A percentile compares a stretch with the other conserved stretches of the same genome.
phyloP scores from a whole-genome alignment of 2,113 vertebrate genomes.

The Apodemus speciosus region DNA sequence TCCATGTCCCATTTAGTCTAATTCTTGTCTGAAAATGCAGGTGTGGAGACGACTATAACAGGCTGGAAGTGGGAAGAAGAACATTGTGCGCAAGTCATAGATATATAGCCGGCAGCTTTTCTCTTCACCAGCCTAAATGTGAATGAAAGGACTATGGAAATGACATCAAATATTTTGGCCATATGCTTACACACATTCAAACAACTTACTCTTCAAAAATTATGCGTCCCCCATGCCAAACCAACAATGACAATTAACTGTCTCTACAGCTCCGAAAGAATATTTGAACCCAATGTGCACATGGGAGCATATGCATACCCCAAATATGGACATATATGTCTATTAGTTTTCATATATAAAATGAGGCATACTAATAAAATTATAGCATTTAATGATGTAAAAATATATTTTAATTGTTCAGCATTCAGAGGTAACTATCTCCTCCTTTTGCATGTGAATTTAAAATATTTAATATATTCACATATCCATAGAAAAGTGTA shows the following conservation, averaged over 20 bases:
- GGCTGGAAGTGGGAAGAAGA: neutral
- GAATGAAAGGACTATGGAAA: neutral
- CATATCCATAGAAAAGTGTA: neutral
- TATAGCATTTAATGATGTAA: neutral
- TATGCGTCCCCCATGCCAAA: neutral
- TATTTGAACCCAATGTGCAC: neutral
- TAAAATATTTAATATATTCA: neutral
- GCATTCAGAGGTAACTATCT: neutral
- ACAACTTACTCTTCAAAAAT: neutral
- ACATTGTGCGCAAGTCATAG: neutral
- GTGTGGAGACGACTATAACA: neutral
- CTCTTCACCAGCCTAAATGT: constrained; percentile 9
- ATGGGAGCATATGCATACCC: neutral
- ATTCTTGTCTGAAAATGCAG: constrained; percentile 9
- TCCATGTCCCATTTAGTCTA: neutral
- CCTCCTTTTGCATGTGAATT: neutral
- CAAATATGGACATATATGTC: neutral
- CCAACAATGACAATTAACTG: neutral
- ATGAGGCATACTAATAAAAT: neutral
- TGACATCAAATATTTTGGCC: neutral
- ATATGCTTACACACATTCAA: neutral
- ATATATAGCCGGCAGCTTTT: neutral
- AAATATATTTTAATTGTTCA: neutral
- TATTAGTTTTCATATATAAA: neutral
- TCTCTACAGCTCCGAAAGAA: neutral